Evolutionary conservation across 1,140 invertebrate genomes (phyloP).

Genomic region (Oncopeltus fasciatus): DNA sequence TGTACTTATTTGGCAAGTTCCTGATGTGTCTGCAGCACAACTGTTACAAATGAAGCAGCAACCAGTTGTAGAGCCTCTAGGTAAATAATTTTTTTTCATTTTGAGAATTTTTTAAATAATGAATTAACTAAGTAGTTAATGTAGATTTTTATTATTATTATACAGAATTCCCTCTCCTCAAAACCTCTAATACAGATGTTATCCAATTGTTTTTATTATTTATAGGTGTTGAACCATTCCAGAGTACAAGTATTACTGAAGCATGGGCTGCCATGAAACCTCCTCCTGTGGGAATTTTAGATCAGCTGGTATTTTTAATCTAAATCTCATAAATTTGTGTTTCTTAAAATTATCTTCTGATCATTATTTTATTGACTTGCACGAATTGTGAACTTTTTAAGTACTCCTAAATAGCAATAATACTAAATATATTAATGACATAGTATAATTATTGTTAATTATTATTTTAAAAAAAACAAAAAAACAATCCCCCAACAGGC

Average conservation of each 20-base stretch:
- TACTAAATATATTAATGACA: too few species aligned
- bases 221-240: slow-evolving; percentile 46
- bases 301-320: slow-evolving; percentile 71
- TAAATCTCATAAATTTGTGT: neutral
- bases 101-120: neutral
- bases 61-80: slow-evolving; percentile 33
- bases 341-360: neutral
- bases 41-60: slow-evolving; percentile 46
- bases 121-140: neutral
- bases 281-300: slow-evolving; percentile 75
- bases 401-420: too few species aligned
- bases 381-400: too few species aligned
- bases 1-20: slow-evolving; percentile 74
- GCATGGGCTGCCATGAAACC: slow-evolving; percentile 79
- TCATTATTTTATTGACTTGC: too few species aligned
- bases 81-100: slow-evolving; percentile 25
- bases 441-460: too few species aligned
- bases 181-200: neutral
- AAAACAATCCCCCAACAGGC: too few species aligned
- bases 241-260: slow-evolving; percentile 61
- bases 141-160: neutral
- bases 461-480: too few species aligned
- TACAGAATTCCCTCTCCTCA: neutral
- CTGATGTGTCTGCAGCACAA: slow-evolving; percentile 57
- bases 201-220: slow-evolving; percentile 6